Conservation (phyloP, 2,113 vertebrate genomes). For the Pleuronectes platessa region DNA sequence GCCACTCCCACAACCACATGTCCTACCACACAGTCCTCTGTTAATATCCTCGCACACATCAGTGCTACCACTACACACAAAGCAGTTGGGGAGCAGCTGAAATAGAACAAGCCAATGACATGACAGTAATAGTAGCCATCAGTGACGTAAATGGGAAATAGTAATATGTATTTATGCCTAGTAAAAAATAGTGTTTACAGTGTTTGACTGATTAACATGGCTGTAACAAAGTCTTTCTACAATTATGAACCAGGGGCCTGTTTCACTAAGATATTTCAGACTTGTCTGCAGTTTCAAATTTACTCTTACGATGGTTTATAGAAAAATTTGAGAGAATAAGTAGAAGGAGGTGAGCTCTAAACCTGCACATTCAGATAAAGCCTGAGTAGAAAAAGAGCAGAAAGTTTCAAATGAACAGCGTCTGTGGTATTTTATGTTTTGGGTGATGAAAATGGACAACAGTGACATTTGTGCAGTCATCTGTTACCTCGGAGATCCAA, state of each 20-base stretch:
- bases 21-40: slow-evolving; percentile 55
- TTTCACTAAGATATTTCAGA: background rate
- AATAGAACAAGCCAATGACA: slow-evolving; percentile 76
- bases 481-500: too few species aligned
- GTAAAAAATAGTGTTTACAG: background rate
- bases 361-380: too few species aligned
- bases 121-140: slow-evolving; percentile 54
- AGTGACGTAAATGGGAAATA: slow-evolving; percentile 37
- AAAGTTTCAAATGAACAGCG: too few species aligned
- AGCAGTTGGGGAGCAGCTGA: slow-evolving; percentile 76
- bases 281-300: too few species aligned
- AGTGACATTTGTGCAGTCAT: too few species aligned
- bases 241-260: background rate
- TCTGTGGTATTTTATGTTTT: too few species aligned
- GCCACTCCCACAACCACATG: slow-evolving; percentile 55
- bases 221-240: background rate
- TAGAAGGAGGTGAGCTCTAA: too few species aligned
- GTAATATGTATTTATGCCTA: background rate
- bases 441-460: too few species aligned
- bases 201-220: background rate
- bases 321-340: too few species aligned
- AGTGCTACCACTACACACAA: slow-evolving; percentile 72
- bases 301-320: too few species aligned
- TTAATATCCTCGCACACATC: slow-evolving; percentile 56
- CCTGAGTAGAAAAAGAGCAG: too few species aligned